A percentile compares a stretch with the other conserved stretches of the same genome.
Conservation (phyloP, 1,140 invertebrate species). For the Luehdorfia chinensis region DNA sequence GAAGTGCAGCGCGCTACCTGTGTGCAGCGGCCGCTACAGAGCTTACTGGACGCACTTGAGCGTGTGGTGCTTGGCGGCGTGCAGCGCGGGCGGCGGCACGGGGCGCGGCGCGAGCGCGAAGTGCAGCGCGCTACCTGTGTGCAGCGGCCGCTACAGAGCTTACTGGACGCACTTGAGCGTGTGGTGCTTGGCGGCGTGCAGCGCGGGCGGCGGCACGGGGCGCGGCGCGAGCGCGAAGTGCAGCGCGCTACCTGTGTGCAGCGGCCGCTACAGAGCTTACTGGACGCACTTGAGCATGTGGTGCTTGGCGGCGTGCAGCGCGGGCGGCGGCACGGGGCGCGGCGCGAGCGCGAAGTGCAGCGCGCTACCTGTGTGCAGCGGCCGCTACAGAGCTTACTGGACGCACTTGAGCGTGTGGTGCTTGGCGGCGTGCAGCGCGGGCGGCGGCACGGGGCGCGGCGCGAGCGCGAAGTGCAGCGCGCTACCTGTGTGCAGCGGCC, state of each 20-base stretch:
- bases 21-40: too few species aligned
- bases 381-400: too few species aligned
- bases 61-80: conserved; percentile 95
- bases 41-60: conserved; percentile 85
- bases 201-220: conserved; percentile 83
- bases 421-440: conserved; percentile 93
- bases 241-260: too few species aligned
- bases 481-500: too few species aligned
- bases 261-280: too few species aligned
- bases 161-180: conserved; percentile 88
- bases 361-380: too few species aligned
- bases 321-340: conserved; percentile 82
- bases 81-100: conserved; percentile 86
- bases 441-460: conserved; percentile 83
- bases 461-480: conserved; percentile 95
- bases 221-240: conserved; percentile 96
- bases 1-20: conserved; percentile 94
- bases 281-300: conserved; percentile 89
- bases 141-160: too few species aligned
- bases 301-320: conserved; percentile 94
- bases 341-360: conserved; percentile 96
- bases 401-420: conserved; percentile 90
- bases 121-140: too few species aligned
- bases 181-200: conserved; percentile 95
- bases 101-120: conserved; percentile 94